These are phyloP conservation scores for Plagodis dolabraria DNA, from an alignment of 2,888 invertebrate genomes.

Conservation along the genomic window DNA sequence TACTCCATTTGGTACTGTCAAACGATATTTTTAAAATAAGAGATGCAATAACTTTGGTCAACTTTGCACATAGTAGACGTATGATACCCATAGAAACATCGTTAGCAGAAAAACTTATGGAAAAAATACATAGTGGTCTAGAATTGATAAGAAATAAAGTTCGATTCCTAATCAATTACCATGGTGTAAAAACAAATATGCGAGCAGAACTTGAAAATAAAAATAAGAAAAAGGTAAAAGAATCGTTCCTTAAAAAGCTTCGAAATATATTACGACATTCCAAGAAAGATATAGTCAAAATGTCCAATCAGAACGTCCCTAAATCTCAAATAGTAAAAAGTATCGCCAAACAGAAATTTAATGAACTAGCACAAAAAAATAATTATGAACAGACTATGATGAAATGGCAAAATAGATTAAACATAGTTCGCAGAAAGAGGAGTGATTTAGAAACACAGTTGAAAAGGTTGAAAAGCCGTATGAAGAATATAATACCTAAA, in stretches of 20 bases:
- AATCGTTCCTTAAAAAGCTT: conserved; percentile 58
- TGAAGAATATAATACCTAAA: conserved; percentile 65
- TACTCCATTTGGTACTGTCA: conserved; percentile 54
- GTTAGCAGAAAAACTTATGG: conserved; percentile 42
- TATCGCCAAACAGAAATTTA: conserved; percentile 51
- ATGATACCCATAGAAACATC: conserved; percentile 45
- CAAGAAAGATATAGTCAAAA: conserved; percentile 52
- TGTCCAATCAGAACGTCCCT: conserved; percentile 50
- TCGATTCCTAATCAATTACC: conserved; percentile 39
- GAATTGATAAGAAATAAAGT: conserved; percentile 47
- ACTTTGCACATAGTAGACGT: conserved; percentile 55
- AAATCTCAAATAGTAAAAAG: conserved; percentile 55
- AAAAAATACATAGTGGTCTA: conserved; percentile 47
- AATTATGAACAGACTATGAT: conserved; percentile 56
- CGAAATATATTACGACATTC: conserved; percentile 57
- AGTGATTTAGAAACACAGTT: conserved; percentile 41
- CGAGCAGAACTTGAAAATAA: neutral
- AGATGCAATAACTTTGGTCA: conserved; percentile 49
- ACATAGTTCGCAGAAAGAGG: conserved; percentile 48
- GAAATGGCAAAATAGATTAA: conserved; percentile 62
- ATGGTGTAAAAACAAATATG: conserved; percentile 9
- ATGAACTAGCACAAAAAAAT: conserved; percentile 49
- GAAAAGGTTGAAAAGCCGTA: conserved; percentile 43
- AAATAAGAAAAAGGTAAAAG: conserved; percentile 36
- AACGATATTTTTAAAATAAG: conserved; percentile 58